These are phyloP conservation scores for Scrobipalpa costella DNA, from an alignment of 2,888 invertebrate species.

Conservation along the genomic window DNA sequence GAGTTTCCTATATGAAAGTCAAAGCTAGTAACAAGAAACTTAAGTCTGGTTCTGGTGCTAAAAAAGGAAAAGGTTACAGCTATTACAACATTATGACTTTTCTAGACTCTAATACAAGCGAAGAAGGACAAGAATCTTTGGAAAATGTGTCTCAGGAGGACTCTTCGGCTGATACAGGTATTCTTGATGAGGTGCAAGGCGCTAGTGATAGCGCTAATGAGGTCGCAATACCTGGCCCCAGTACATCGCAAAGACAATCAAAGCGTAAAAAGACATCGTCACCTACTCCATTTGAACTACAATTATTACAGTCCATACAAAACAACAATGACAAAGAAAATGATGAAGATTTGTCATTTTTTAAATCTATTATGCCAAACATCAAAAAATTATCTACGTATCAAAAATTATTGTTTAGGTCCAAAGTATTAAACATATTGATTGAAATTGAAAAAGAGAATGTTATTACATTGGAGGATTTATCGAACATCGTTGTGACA, in stretches of 20 bases:
- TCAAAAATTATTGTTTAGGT: background rate
- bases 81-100: constrained; percentile 36
- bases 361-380: background rate
- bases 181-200: constrained; percentile 3
- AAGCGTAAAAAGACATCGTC: constrained; percentile 26
- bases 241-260: constrained; percentile 28
- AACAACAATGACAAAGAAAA: background rate
- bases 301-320: constrained; percentile 31
- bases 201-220: background rate
- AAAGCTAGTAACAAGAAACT: constrained; percentile 37
- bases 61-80: constrained; percentile 34
- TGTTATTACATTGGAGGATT: background rate
- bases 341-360: background rate
- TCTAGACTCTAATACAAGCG: constrained; percentile 35
- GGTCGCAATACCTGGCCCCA: too few relatives aligned
- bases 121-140: constrained; percentile 36
- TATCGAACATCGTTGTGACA: too few relatives aligned
- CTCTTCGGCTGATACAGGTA: constrained; percentile 8
- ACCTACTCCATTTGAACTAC: constrained; percentile 29
- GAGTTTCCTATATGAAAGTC: constrained; percentile 36
- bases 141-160: too few relatives aligned
- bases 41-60: constrained; percentile 37
- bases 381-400: background rate
- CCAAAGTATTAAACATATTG: constrained; percentile 33
- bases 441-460: constrained; percentile 39